These are phyloP conservation scores for Tragulus kanchil DNA, from an alignment of 2,113 vertebrate genomes.

Conservation along the genomic window DNA sequence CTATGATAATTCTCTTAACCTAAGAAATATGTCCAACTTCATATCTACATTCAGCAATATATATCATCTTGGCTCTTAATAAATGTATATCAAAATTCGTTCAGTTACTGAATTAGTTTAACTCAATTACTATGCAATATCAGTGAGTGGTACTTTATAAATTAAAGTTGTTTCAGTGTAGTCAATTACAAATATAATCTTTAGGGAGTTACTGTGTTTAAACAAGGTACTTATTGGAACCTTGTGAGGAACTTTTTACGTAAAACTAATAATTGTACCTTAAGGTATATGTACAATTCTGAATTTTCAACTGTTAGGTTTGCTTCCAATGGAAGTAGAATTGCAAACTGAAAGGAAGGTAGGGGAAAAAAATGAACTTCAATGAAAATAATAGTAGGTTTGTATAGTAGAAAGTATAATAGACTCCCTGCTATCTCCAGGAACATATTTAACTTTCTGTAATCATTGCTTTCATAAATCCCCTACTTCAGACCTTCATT, in stretches of 20 bases:
- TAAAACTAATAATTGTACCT: not conserved
- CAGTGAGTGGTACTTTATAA: not conserved
- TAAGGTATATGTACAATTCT: not conserved
- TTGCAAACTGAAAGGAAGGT: not conserved
- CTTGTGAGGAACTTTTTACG: not conserved
- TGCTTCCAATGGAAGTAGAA: not conserved
- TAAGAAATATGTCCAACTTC: not conserved
- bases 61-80: not conserved
- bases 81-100: not conserved
- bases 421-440: not conserved
- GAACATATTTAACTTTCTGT: constrained; percentile 34
- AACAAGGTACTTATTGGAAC: not conserved
- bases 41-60: not conserved
- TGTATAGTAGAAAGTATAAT: not conserved
- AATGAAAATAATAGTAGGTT: not conserved
- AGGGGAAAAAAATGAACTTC: not conserved
- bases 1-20: constrained; percentile 6
- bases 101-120: not conserved
- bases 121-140: not conserved
- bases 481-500: not conserved
- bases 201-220: not conserved
- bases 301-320: not conserved
- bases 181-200: not conserved
- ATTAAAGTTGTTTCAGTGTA: not conserved
- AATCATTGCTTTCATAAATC: constrained; percentile 24